Evolutionary conservation across 2,888 invertebrate genomes (phyloP), one percentile per base, ranked within the genome.

Genomic region (Folsomia manolachei): DNA sequence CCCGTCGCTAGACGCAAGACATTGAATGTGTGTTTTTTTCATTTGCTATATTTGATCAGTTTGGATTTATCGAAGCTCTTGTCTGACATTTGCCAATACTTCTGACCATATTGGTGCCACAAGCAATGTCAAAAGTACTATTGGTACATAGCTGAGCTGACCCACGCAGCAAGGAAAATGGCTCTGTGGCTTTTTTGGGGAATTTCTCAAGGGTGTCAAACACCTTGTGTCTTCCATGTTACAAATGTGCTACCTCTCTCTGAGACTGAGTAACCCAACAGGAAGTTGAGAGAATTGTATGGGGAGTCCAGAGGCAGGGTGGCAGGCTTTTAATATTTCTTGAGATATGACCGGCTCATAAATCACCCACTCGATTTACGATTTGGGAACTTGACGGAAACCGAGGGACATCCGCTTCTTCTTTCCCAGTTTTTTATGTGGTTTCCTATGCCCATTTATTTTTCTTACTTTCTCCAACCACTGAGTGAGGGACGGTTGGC

Each of bases 291-390:
- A 39, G 39, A 39, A 39, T 39, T 4, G 39, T 39, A 14, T 61
- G 23, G 14, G 27, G 53, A 1, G 23, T 67, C 27, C 23, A 60
- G 26, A 63, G 63, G 53, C 27, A n/a, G 64, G 27, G 27, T 62
- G 71, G 63, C 71, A 73, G 69, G 74, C 73, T 74, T 76, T 76
- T 75, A 76, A 76, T 76, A 75, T 75, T 76, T 76, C 52, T 26
- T 69, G 71, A 74, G 74, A 76, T 75, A 76, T 74, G 73, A 70
- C 76, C 74, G 73, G 66, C 72, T 73, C 72, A 76, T 76, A 76
- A 76, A 76, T 76, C 76, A 76, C 74, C 52, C 63, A 14, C 53
- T 69, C 63, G 74, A 70, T 71, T 72, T 74, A 74, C 72, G 70
- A 70, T 64, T 64, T 64, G 25, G 27, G 64, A 27, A 64, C 26